Evolutionary conservation across 2,888 invertebrate genomes (phyloP), one percentile per base, ranked within the genome.

Genomic region (Limnephilus marmoratus): DNA sequence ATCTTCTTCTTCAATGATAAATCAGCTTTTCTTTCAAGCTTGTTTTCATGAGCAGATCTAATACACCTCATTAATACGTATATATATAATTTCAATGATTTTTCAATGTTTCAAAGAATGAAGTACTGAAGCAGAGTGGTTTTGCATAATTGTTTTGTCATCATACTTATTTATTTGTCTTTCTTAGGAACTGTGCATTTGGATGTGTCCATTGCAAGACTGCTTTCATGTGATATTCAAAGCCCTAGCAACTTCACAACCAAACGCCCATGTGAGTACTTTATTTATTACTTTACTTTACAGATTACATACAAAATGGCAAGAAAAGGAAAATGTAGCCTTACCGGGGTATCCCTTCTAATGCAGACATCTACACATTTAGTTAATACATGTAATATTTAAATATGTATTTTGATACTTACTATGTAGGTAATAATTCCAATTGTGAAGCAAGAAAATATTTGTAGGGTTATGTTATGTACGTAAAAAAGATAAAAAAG

Each of bases 131-230:
- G 53, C 5, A 24, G 68, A 24, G 24, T 24, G 24, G 68, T 68
- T 82, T 82, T 31, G 11, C 45, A 12, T 45, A 34, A 82, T 82
- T 15, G 15, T 82, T 82, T 82, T 34, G 29, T 15, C 31, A 5
- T 82, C 0, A 5, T 34, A 15, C 82, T 34, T 34, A 82, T 82
- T 82, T 31, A 7, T 34, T 82, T 31, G 81, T 53, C 81, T 34
- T 37, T 95, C 95, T 90, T 94, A 96, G 96, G 95, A 95, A 92
- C 93, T 96, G 34, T 96, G 95, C 93, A 94, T 96, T 83, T 96
- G 96, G 96, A 94, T 96, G 92, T 96, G 96, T 93, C 96, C 96
- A 2, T 94, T 96, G 93, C 96, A 96, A 95, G 96, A 96, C 93
- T 93, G 94, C 92, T 93, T 92, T 85, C 85, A 91, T 31, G 90